Percentiles rank a stretch among this genome's conserved stretches.
Evolutionary conservation across 2,113 vertebrate genomes (phyloP).

Genomic region (Lagopus muta): DNA sequence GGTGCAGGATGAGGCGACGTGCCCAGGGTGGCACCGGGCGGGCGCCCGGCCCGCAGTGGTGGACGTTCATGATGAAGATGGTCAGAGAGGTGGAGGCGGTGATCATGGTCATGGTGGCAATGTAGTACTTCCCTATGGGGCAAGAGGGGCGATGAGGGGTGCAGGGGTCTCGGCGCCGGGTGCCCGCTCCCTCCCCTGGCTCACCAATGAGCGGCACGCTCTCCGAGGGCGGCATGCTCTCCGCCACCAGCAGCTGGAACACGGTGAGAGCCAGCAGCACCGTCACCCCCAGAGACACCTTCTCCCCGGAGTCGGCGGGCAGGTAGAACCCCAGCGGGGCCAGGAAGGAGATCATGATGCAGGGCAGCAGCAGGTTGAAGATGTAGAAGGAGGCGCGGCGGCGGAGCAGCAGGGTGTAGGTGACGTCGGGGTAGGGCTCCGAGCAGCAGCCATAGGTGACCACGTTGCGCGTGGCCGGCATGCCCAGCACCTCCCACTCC

Average conservation of each 20-base stretch:
- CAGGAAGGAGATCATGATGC: slow-evolving; percentile 91
- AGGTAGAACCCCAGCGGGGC: slow-evolving; percentile 92
- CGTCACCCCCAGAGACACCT: slow-evolving; percentile 90
- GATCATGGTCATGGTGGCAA: slow-evolving; percentile 94
- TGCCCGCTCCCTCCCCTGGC: neutral
- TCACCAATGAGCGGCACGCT: slow-evolving; percentile 92
- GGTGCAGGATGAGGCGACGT: slow-evolving; percentile 81
- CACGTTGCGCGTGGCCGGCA: slow-evolving; percentile 84
- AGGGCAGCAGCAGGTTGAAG: slow-evolving; percentile 92
- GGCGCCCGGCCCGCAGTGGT: slow-evolving; percentile 89
- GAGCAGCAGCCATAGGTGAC: slow-evolving; percentile 91
- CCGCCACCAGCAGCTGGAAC: slow-evolving; percentile 92
- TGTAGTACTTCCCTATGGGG: slow-evolving; percentile 90
- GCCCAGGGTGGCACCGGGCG: slow-evolving; percentile 88
- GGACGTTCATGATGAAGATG: slow-evolving; percentile 92
- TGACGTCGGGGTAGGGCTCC: slow-evolving; percentile 91
- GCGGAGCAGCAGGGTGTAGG: slow-evolving; percentile 87
- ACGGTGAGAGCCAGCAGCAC: slow-evolving; percentile 92
- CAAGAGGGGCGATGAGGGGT: neutral
- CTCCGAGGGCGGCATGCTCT: slow-evolving; percentile 92
- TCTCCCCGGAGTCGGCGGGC: slow-evolving; percentile 90
- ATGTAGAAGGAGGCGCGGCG: slow-evolving; percentile 90
- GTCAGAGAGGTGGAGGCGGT: slow-evolving; percentile 89
- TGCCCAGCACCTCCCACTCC: slow-evolving; percentile 91
- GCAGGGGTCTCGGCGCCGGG: neutral